Conservation (phyloP, 92 coral and sea anemone genomes). For the Porites evermanni region DNA sequence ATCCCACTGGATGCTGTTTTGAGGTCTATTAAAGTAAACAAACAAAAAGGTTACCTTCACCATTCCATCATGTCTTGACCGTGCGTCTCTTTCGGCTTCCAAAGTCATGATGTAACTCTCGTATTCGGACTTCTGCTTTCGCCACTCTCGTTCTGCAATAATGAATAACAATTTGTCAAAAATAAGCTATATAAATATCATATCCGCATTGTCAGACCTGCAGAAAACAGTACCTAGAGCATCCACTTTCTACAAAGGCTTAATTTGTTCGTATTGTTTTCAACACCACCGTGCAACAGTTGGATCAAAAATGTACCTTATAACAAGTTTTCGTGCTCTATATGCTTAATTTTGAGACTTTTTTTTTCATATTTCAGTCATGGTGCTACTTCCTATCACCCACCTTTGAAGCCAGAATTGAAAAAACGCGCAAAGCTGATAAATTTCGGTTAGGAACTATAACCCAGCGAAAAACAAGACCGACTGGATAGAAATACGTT, state of each 20-base stretch:
- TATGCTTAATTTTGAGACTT: too few relatives aligned
- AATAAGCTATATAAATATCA: not conserved
- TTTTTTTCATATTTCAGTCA: too few relatives aligned
- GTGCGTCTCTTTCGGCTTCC: constrained; percentile 61
- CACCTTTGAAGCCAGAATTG: not conserved
- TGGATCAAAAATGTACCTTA: too few relatives aligned
- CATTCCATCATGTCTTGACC: not conserved
- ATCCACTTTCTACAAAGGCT: not conserved
- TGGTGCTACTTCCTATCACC: too few relatives aligned
- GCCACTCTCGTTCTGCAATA: constrained; percentile 85
- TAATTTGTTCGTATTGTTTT: too few relatives aligned
- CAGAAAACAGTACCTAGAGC: not conserved
- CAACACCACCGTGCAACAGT: too few relatives aligned
- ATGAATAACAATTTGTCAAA: not conserved
- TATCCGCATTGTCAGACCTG: too few relatives aligned
- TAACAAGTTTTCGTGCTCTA: too few relatives aligned
- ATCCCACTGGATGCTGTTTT: not conserved
- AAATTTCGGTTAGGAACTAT: not conserved
- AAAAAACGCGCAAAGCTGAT: not conserved
- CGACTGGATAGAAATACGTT: not conserved
- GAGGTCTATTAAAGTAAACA: not conserved
- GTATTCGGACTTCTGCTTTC: constrained; percentile 76
- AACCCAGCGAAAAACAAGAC: not conserved
- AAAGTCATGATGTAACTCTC: constrained; percentile 81
- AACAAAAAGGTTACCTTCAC: constrained; percentile 1